Conservation (phyloP, 2,888 invertebrate species). For the Mycogona germanica region DNA sequence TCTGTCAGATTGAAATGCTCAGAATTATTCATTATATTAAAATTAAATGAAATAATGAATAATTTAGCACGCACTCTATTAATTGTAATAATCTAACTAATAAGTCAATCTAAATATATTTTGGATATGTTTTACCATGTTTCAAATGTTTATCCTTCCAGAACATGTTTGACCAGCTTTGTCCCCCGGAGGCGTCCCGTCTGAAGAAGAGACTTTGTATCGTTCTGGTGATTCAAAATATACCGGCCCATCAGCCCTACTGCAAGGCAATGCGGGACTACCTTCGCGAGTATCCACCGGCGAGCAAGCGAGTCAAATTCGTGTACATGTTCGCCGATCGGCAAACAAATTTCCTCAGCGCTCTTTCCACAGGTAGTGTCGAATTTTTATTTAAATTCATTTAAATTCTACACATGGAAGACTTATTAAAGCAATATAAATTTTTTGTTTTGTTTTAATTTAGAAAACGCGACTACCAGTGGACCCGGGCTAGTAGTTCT, state of each 20-base stretch:
- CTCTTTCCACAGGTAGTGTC: constrained; percentile 38
- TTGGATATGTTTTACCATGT: no score
- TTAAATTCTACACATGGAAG: background rate
- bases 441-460: constrained; percentile 11
- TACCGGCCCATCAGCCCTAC: constrained; percentile 45
- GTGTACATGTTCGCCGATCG: constrained; percentile 72
- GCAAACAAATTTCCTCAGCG: constrained; percentile 68
- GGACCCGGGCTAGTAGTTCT: constrained; percentile 66
- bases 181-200: constrained; percentile 76
- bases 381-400: background rate
- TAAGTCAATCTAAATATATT: no score
- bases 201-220: constrained; percentile 61
- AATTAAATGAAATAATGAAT: no score
- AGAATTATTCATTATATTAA: no score
- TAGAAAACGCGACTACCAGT: constrained; percentile 44
- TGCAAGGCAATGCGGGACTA: constrained; percentile 58
- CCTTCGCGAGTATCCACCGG: constrained; percentile 45
- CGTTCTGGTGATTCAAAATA: constrained; percentile 54
- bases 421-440: background rate
- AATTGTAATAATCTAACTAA: no score
- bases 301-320: constrained; percentile 60
- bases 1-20: no score
- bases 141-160: constrained; percentile 27
- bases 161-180: constrained; percentile 64
- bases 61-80: no score